These are phyloP conservation scores for Drosophila mimica DNA, from an alignment of 2,888 invertebrate genomes.

Conservation along the genomic window DNA sequence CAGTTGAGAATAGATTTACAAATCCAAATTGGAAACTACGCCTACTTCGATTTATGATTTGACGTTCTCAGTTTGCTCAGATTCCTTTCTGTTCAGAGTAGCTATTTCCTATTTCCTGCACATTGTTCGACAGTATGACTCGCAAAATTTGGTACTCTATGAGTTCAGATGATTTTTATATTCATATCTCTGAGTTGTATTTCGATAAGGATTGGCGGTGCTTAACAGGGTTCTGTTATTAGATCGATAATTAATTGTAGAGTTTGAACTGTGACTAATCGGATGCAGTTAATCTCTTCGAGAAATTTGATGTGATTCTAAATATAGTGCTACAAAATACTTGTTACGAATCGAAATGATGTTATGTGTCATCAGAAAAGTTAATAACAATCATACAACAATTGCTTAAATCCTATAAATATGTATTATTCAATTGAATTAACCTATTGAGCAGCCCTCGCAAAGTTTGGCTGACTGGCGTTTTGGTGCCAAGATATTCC, in stretches of 20 bases:
- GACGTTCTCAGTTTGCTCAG: not conserved
- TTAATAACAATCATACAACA: not conserved
- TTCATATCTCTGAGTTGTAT: too few species aligned
- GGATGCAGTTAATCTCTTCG: not conserved
- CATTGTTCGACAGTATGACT: too few species aligned
- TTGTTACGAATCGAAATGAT: too few species aligned
- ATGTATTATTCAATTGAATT: not conserved
- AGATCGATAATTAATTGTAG: too few species aligned
- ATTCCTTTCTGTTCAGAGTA: not conserved
- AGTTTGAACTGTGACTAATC: not conserved
- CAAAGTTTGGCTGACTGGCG: slow-evolving; percentile 21
- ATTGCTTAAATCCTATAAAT: not conserved
- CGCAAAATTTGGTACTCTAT: not conserved
- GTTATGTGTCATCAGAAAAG: not conserved
- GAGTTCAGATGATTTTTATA: not conserved
- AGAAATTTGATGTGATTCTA: not conserved
- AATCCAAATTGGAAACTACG: not conserved
- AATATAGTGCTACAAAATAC: not conserved
- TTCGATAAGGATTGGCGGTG: not conserved
- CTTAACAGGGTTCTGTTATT: not conserved
- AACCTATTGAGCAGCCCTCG: slow-evolving; percentile 37
- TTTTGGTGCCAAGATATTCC: slow-evolving; percentile 52
- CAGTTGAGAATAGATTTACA: not conserved
- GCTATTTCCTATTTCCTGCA: too few species aligned
- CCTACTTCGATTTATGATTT: not conserved